Percentiles rank a stretch among this genome's conserved stretches.
phyloP scores from a whole-genome alignment of 2,888 invertebrate species.

The Diaprepes abbreviatus region DNA sequence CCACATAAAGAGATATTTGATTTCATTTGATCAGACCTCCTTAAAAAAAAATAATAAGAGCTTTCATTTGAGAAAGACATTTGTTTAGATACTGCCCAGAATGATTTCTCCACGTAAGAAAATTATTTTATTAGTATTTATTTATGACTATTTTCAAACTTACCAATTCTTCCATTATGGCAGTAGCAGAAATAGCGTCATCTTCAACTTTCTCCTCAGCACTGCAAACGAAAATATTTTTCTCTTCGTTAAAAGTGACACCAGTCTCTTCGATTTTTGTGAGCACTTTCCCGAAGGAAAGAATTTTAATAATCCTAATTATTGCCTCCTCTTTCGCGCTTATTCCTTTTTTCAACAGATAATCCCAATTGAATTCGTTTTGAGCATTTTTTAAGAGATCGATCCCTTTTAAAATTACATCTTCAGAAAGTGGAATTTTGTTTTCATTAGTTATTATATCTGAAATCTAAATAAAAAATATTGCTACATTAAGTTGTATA shows the following conservation, averaged over 20 bases:
- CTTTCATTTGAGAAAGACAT: no score
- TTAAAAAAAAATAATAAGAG: no score
- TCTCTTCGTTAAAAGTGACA: slow-evolving; percentile 73
- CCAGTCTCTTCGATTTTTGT: slow-evolving; percentile 77
- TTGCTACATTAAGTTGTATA: no score
- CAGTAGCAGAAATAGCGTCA: slow-evolving; percentile 49
- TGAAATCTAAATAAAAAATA: slow-evolving; percentile 32
- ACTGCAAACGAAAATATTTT: slow-evolving; percentile 58
- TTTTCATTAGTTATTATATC: slow-evolving; percentile 70
- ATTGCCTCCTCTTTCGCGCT: slow-evolving; percentile 79
- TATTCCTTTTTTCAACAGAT: slow-evolving; percentile 71
- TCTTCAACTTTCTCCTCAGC: slow-evolving; percentile 53
- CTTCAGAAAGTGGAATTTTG: slow-evolving; percentile 81
- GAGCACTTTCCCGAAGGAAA: slow-evolving; percentile 83
- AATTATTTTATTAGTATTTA: no score
- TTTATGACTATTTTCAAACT: no score
- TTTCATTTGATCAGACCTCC: no score
- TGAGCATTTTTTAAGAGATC: slow-evolving; percentile 66
- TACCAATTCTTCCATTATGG: slow-evolving; percentile 57
- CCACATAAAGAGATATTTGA: no score
- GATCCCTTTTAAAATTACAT: slow-evolving; percentile 80
- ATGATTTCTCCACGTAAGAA: no score
- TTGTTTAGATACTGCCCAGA: no score
- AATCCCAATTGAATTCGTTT: slow-evolving; percentile 77
- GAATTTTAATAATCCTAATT: slow-evolving; percentile 81